Percentiles rank a stretch among this genome's conserved stretches.
These are phyloP conservation scores for Catharus ustulatus DNA, from an alignment of 2,797 vertebrate genomes.

Conservation along the genomic window DNA sequence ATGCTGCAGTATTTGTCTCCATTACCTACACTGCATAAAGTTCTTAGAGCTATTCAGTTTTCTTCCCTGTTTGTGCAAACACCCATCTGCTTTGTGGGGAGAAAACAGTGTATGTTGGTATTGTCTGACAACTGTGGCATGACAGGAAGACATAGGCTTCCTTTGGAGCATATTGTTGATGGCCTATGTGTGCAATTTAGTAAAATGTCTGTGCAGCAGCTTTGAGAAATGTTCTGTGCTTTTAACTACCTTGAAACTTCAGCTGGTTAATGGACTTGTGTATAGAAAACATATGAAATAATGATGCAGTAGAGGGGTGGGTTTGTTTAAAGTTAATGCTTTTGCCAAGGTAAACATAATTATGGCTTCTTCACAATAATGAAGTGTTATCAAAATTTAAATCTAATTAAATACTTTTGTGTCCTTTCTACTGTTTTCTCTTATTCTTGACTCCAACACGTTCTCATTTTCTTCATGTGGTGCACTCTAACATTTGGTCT, in stretches of 20 bases:
- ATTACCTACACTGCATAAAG: not conserved
- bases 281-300: not conserved
- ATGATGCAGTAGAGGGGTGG: not conserved
- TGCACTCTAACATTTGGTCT: not conserved
- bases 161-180: not conserved
- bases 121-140: not conserved
- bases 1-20: not conserved
- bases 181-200: not conserved
- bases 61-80: not conserved
- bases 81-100: not conserved
- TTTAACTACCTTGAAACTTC: not conserved
- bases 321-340: not conserved
- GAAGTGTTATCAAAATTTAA: not conserved
- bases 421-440: not conserved
- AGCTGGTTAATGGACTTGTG: not conserved
- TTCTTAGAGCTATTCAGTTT: not conserved
- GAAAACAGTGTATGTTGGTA: not conserved
- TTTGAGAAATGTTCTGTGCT: not conserved
- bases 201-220: not conserved
- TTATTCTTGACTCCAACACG: not conserved
- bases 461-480: not conserved
- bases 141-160: not conserved
- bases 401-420: constrained; percentile 26
- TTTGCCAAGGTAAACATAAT: not conserved
- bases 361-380: not conserved